Evolutionary conservation across 2,797 vertebrate species (phyloP).

Genomic region (Petrocephalus sullivani): DNA sequence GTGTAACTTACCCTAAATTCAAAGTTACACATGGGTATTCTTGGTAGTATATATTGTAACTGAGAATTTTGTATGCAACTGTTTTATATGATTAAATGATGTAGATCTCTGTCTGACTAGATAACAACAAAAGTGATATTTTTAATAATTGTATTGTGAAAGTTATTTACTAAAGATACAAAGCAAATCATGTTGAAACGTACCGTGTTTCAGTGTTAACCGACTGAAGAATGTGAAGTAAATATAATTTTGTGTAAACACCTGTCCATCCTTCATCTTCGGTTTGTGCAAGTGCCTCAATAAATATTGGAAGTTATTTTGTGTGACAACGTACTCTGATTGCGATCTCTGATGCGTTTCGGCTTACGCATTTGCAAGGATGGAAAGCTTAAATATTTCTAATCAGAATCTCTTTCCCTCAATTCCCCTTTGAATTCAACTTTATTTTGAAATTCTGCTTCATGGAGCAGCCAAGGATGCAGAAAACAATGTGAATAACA

Average conservation of each 20-base stretch:
- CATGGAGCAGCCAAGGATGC: neutral
- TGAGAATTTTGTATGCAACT: conserved; percentile 39
- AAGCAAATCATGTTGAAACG: conserved; percentile 44
- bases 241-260: conserved; percentile 27
- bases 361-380: neutral
- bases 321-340: neutral
- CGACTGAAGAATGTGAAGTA: conserved; percentile 58
- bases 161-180: conserved; percentile 21
- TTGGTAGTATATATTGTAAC: conserved; percentile 27
- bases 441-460: neutral
- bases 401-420: neutral
- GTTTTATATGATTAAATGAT: conserved; percentile 37
- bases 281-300: conserved; percentile 74
- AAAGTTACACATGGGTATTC: conserved; percentile 26
- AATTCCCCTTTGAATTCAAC: neutral
- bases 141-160: conserved; percentile 31
- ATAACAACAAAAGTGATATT: conserved; percentile 26
- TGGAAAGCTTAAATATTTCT: neutral
- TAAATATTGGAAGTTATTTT: conserved; percentile 52
- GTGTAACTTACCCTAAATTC: conserved; percentile 34
- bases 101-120: conserved; percentile 35
- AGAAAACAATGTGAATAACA: neutral
- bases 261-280: conserved; percentile 56
- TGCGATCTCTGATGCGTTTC: neutral
- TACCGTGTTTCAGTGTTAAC: conserved; percentile 57